A percentile compares a stretch with the other conserved stretches of the same genome.
phyloP scores from a whole-genome alignment of 1,140 invertebrate species.

The Ceratina australensis region DNA sequence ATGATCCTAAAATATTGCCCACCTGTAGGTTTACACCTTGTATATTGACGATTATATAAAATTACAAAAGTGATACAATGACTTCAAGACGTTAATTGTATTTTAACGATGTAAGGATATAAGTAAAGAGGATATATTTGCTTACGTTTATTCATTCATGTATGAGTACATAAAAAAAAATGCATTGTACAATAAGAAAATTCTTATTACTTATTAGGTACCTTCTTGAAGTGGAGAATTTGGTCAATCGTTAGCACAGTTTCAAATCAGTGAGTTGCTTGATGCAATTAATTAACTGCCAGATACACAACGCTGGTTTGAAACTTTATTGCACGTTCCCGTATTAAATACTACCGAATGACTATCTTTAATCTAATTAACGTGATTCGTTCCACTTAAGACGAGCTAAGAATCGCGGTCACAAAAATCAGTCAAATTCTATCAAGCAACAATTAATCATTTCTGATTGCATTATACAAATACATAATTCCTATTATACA shows the following conservation, averaged over 20 bases:
- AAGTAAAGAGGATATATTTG: neutral
- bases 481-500: too few relatives aligned
- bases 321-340: constrained; percentile 61
- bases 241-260: constrained; percentile 53
- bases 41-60: too few relatives aligned
- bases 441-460: too few relatives aligned
- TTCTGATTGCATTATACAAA: too few relatives aligned
- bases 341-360: constrained; percentile 50
- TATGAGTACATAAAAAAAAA: constrained; percentile 27
- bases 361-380: constrained; percentile 27
- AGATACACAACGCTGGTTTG: neutral
- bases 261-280: neutral
- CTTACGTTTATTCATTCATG: constrained; percentile 25
- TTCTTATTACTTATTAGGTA: constrained; percentile 70
- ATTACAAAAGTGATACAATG: too few relatives aligned
- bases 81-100: too few relatives aligned
- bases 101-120: too few relatives aligned
- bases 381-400: constrained; percentile 16
- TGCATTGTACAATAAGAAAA: constrained; percentile 5
- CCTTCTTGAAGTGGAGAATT: constrained; percentile 75
- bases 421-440: too few relatives aligned
- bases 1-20: too few relatives aligned
- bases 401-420: too few relatives aligned
- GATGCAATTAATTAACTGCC: constrained; percentile 4
- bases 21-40: too few relatives aligned